Conservation (phyloP, 2,888 invertebrate genomes). For the Drosophila atripex region DNA sequence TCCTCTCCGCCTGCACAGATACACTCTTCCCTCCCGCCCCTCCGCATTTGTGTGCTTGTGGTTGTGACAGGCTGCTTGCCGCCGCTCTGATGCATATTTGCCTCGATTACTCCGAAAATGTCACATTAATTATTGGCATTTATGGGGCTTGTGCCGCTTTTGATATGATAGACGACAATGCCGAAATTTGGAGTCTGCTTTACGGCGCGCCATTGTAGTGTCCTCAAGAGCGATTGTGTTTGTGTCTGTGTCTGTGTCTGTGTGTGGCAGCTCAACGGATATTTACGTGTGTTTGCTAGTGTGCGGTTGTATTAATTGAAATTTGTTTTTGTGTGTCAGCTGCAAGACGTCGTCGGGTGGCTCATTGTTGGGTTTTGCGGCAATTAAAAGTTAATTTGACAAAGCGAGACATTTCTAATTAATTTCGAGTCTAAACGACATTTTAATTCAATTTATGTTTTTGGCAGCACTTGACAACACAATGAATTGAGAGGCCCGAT, state of each 20-base stretch:
- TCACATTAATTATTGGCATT: conserved; percentile 80
- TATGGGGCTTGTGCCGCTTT: conserved; percentile 70
- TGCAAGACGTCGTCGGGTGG: conserved; percentile 53
- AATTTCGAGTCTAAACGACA: conserved; percentile 65
- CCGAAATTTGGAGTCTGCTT: conserved; percentile 60
- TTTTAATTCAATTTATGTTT: conserved; percentile 72
- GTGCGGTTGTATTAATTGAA: conserved; percentile 61
- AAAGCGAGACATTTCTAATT: conserved; percentile 75
- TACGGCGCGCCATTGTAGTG: conserved; percentile 46
- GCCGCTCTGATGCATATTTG: conserved; percentile 53
- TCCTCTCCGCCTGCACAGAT: conserved; percentile 26
- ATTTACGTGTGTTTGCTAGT: conserved; percentile 20
- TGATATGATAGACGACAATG: conserved; percentile 62
- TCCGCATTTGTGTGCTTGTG: conserved; percentile 22
- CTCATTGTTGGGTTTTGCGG: conserved; percentile 53
- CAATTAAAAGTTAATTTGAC: conserved; percentile 77
- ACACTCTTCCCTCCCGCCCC: conserved; percentile 1
- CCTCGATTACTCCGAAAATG: conserved; percentile 75
- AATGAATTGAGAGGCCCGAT: conserved; percentile 36
- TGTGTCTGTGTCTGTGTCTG: conserved; percentile 16
- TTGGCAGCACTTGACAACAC: conserved; percentile 45
- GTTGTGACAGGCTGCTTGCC: conserved; percentile 30
- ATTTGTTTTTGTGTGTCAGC: conserved; percentile 73
- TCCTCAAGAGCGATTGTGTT: conserved; percentile 27
- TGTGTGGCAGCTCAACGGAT: conserved; percentile 7